Evolutionary conservation across 2,797 vertebrate genomes (phyloP).

Genomic region (Paguma larvata): DNA sequence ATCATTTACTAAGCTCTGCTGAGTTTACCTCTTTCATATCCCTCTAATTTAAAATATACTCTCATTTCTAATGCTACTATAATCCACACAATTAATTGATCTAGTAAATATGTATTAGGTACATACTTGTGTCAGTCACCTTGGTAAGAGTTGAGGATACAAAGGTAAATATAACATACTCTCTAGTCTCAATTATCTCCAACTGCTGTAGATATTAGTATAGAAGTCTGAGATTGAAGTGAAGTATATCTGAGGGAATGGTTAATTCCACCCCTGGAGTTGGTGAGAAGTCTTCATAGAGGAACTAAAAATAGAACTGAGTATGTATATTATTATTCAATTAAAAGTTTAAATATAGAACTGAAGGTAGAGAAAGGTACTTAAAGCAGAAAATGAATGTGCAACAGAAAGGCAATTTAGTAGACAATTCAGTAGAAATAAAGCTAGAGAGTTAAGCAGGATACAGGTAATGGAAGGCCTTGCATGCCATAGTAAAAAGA

Average conservation of each 20-base stretch:
- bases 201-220: not conserved
- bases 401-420: not conserved
- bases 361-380: not conserved
- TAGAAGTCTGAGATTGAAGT: not conserved
- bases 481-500: not conserved
- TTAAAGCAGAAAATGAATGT: not conserved
- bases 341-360: not conserved
- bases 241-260: no score
- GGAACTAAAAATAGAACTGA: not conserved
- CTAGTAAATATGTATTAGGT: not conserved
- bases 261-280: not conserved
- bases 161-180: not conserved
- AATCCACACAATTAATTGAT: not conserved
- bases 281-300: conserved; percentile 4
- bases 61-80: not conserved
- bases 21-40: not conserved
- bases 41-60: not conserved
- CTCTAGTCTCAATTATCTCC: not conserved
- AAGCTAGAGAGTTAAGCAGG: not conserved
- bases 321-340: not conserved
- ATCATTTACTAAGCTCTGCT: not conserved
- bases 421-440: not conserved
- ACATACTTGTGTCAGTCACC: not conserved
- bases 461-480: not conserved
- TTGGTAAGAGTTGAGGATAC: not conserved